phyloP scores from a whole-genome alignment of 1,140 invertebrate species.

The Drosophila dunni region DNA sequence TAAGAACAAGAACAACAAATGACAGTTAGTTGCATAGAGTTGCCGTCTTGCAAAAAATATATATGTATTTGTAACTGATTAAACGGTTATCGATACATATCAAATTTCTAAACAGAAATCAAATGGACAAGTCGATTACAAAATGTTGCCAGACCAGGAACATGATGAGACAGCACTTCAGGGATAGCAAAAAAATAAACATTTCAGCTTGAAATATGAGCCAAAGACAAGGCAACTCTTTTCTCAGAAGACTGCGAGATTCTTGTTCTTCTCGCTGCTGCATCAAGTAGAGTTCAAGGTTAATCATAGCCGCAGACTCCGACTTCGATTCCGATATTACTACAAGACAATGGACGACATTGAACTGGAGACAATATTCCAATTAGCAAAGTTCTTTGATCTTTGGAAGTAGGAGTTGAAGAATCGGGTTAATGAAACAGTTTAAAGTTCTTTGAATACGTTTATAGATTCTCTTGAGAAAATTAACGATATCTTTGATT shows the following conservation, averaged over 20 bases:
- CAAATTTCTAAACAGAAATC: constrained; percentile 33
- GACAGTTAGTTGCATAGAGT: constrained; percentile 5
- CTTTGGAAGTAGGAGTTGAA: background rate
- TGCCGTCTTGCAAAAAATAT: background rate
- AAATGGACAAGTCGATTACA: background rate
- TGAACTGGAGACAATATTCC: background rate
- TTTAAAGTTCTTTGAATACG: background rate
- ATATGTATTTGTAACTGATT: constrained; percentile 6
- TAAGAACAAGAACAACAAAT: background rate
- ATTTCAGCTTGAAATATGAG: constrained; percentile 25
- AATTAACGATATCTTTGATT: too few relatives aligned
- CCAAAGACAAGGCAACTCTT: background rate
- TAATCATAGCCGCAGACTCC: constrained; percentile 2
- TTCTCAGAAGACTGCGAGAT: background rate
- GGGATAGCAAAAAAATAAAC: background rate
- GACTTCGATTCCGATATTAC: background rate
- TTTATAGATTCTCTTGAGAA: too few relatives aligned
- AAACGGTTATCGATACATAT: constrained; percentile 27
- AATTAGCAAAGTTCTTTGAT: constrained; percentile 15
- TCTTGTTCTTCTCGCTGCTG: constrained; percentile 1
- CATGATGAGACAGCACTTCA: constrained; percentile 23
- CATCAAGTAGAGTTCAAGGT: constrained; percentile 21
- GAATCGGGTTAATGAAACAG: background rate
- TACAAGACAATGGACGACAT: constrained; percentile 6
- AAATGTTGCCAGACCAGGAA: constrained; percentile 1